Conservation (phyloP, 1,140 invertebrate genomes). For the Leptoteleia sp. region DNA sequence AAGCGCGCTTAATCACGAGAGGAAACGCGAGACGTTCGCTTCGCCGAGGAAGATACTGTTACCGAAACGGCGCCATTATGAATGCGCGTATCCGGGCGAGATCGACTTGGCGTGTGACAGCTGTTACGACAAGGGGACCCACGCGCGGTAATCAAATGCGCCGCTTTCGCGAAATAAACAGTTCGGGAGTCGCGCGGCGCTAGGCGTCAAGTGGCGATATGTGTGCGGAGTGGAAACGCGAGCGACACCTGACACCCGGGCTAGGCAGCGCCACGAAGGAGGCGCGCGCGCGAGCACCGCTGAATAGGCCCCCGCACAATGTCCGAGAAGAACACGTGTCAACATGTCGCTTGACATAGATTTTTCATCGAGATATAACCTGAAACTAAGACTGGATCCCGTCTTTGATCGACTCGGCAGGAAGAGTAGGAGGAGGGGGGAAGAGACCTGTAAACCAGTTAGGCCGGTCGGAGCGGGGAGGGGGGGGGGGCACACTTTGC, state of each 20-base stretch:
- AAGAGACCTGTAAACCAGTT: too few species aligned
- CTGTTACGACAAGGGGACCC: slow-evolving; percentile 70
- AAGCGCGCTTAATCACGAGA: slow-evolving; percentile 61
- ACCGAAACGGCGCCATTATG: slow-evolving; percentile 54
- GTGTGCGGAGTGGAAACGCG: slow-evolving; percentile 63
- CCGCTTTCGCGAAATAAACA: slow-evolving; percentile 55
- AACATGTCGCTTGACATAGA: too few species aligned
- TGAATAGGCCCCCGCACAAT: too few species aligned
- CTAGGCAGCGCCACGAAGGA: too few species aligned
- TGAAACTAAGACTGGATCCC: too few species aligned
- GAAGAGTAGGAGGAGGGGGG: too few species aligned
- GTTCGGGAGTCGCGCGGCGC: slow-evolving; percentile 60
- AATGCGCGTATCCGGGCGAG: slow-evolving; percentile 70
- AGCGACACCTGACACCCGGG: slow-evolving; percentile 73
- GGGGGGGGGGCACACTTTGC: too few species aligned
- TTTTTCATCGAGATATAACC: too few species aligned
- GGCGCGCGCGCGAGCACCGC: too few species aligned
- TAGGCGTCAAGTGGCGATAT: slow-evolving; percentile 21
- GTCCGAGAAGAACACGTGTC: too few species aligned
- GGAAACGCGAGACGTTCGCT: slow-evolving; percentile 11
- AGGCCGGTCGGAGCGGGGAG: too few species aligned
- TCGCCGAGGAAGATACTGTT: slow-evolving; percentile 48
- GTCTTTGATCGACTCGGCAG: too few species aligned
- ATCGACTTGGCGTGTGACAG: slow-evolving; percentile 71
- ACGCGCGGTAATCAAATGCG: slow-evolving; percentile 70